phyloP scores from a whole-genome alignment of 2,888 invertebrate genomes.

The Hirtodrosophila alboralis region DNA sequence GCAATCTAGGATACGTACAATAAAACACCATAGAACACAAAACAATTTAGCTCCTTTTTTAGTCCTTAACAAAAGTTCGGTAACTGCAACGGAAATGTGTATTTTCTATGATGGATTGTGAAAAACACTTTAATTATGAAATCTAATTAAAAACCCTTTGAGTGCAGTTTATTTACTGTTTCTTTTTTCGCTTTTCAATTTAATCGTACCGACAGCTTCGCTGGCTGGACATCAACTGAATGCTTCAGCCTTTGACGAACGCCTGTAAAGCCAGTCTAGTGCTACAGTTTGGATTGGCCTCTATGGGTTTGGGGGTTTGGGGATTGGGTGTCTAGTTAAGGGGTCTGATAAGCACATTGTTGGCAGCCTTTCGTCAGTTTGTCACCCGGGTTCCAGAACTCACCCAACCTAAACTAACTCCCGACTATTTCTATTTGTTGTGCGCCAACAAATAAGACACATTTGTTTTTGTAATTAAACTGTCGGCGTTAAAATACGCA shows the following conservation, averaged over 20 bases:
- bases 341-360: slow-evolving; percentile 39
- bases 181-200: slow-evolving; percentile 9
- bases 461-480: slow-evolving; percentile 53
- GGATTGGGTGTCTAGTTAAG: background rate
- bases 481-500: slow-evolving; percentile 26
- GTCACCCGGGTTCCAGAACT: slow-evolving; percentile 37
- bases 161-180: slow-evolving; percentile 10
- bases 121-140: slow-evolving; percentile 41
- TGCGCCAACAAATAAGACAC: slow-evolving; percentile 14
- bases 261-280: slow-evolving; percentile 32
- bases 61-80: background rate
- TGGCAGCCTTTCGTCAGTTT: slow-evolving; percentile 56
- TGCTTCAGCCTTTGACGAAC: slow-evolving; percentile 25
- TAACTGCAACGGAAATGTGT: slow-evolving; percentile 2
- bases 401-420: slow-evolving; percentile 15
- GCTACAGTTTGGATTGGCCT: slow-evolving; percentile 1
- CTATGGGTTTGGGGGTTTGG: background rate
- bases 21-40: slow-evolving; percentile 6
- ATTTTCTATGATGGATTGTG: slow-evolving; percentile 10
- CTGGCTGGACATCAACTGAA: slow-evolving; percentile 67
- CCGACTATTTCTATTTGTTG: slow-evolving; percentile 10
- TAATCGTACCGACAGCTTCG: slow-evolving; percentile 64
- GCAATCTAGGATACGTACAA: slow-evolving; percentile 11
- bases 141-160: slow-evolving; percentile 40
- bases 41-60: background rate